phyloP scores from a whole-genome alignment of 2,113 vertebrate genomes.

The Ptyas mucosa region DNA sequence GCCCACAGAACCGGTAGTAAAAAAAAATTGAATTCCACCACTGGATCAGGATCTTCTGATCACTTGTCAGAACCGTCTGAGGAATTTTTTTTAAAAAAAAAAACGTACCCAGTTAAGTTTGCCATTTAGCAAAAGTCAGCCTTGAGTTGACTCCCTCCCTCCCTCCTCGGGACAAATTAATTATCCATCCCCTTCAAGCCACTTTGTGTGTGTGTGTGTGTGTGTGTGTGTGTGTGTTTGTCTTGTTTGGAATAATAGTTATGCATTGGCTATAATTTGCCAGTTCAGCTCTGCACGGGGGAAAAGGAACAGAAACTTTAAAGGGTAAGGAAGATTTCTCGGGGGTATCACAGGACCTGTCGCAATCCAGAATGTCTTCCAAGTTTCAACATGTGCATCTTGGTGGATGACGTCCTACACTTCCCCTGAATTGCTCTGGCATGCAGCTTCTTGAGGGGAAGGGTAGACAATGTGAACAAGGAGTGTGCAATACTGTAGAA shows the following conservation, averaged over 20 bases:
- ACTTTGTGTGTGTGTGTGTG: too few relatives aligned
- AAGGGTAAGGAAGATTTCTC: not conserved
- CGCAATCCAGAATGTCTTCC: not conserved
- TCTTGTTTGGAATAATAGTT: not conserved
- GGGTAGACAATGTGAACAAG: slow-evolving; percentile 38
- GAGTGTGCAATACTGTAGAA: slow-evolving; percentile 58
- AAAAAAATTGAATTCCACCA: too few relatives aligned
- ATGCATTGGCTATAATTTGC: not conserved
- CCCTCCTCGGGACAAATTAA: not conserved
- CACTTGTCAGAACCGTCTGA: not conserved
- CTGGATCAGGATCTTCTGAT: too few relatives aligned
- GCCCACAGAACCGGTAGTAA: too few relatives aligned
- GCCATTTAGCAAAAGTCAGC: not conserved
- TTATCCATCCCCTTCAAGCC: not conserved
- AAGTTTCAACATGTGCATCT: not conserved
- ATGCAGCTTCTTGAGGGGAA: slow-evolving; percentile 20
- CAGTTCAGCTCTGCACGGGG: not conserved
- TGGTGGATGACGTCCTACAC: not conserved
- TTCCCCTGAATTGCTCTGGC: not conserved
- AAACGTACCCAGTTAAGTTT: not conserved
- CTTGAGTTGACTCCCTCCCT: not conserved
- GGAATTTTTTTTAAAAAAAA: not conserved
- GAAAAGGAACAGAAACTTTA: not conserved
- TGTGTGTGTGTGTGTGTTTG: too few relatives aligned
- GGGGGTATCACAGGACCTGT: not conserved